Percentiles rank a stretch among this genome's conserved stretches.
Conservation (phyloP, 1,140 invertebrate genomes). For the Lasaia peninsularis region DNA sequence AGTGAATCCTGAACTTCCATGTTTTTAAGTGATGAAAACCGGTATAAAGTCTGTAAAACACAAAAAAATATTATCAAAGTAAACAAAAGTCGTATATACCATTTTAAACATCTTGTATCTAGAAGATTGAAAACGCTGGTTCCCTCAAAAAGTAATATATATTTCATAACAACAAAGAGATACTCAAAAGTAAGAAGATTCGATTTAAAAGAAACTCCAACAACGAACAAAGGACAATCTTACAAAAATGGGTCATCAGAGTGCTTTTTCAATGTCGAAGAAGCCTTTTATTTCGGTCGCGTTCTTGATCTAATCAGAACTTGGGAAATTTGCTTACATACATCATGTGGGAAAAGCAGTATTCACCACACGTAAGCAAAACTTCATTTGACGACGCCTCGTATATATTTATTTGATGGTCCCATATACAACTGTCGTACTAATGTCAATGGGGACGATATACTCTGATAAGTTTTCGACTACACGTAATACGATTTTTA, state of each 20-base stretch:
- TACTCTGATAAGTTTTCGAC: constrained; percentile 49
- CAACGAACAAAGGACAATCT: constrained; percentile 24
- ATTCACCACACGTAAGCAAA: constrained; percentile 64
- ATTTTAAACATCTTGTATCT: too few species aligned
- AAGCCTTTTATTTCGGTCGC: constrained; percentile 49
- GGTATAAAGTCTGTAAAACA: too few species aligned
- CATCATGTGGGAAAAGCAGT: constrained; percentile 35
- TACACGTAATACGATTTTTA: constrained; percentile 58
- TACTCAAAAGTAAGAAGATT: not conserved
- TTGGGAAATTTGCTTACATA: constrained; percentile 72
- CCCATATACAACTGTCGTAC: constrained; percentile 36
- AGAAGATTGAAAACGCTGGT: too few species aligned
- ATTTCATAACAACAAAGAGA: not conserved
- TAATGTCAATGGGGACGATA: constrained; percentile 56
- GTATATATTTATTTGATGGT: constrained; percentile 53
- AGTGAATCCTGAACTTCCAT: too few species aligned
- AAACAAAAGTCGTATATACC: too few species aligned
- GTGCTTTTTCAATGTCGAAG: constrained; percentile 25
- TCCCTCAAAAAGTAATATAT: not conserved
- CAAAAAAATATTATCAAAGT: too few species aligned
- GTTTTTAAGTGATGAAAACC: too few species aligned
- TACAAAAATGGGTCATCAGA: constrained; percentile 31
- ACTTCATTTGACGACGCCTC: constrained; percentile 41
- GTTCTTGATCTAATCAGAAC: constrained; percentile 68
- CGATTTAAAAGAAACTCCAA: constrained; percentile 2